These are phyloP conservation scores for Maniola jurtina DNA, from an alignment of 1,140 invertebrate genomes.

Conservation along the genomic window DNA sequence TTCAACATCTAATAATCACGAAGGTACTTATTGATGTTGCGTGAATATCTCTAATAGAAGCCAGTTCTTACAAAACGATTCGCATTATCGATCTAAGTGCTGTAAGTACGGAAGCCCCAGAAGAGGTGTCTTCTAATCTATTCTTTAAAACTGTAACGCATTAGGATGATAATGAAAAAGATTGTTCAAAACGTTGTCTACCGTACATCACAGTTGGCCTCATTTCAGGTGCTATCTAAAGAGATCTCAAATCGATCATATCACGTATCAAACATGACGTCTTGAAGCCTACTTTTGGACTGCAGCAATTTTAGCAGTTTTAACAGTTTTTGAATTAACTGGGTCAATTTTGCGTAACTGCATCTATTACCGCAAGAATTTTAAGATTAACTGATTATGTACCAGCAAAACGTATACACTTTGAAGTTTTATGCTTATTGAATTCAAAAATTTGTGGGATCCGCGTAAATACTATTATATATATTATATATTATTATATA, in stretches of 20 bases:
- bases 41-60: slow-evolving; percentile 11
- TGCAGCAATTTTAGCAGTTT: slow-evolving; percentile 32
- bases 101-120: slow-evolving; percentile 4
- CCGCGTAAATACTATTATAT: too few relatives aligned
- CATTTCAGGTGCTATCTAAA: slow-evolving; percentile 57
- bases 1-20: slow-evolving; percentile 5
- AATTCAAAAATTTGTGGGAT: too few relatives aligned
- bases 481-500: too few relatives aligned
- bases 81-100: slow-evolving; percentile 10
- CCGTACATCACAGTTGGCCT: slow-evolving; percentile 47
- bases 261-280: slow-evolving; percentile 55
- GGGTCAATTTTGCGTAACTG: slow-evolving; percentile 11
- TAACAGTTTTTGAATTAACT: slow-evolving; percentile 21
- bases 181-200: slow-evolving; percentile 9
- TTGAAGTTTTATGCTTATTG: too few relatives aligned
- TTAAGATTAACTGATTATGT: neutral
- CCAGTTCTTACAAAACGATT: slow-evolving; percentile 23
- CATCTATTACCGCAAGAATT: neutral
- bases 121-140: neutral
- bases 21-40: slow-evolving; percentile 6
- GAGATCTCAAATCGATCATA: slow-evolving; percentile 60
- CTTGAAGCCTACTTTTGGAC: slow-evolving; percentile 45
- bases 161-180: slow-evolving; percentile 16
- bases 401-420: too few relatives aligned
- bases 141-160: slow-evolving; percentile 10